A percentile compares a stretch with the other conserved stretches of the same genome.
Evolutionary conservation across 2,888 invertebrate genomes (phyloP).

Genomic region (Tubulanus polymorphus): DNA sequence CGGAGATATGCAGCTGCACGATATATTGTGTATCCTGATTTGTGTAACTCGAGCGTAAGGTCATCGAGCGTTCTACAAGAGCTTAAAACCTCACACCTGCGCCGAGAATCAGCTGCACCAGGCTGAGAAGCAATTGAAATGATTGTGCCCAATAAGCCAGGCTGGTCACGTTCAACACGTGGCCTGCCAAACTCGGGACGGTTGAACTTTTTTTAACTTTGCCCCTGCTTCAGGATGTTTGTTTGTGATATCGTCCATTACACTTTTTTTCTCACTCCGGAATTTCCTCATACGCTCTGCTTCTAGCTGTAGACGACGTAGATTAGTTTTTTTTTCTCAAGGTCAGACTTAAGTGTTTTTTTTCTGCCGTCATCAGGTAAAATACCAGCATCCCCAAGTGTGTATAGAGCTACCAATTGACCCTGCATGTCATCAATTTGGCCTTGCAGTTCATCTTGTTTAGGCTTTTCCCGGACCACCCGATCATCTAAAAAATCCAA

Average conservation of each 20-base stretch:
- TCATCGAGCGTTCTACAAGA: slow-evolving; percentile 7
- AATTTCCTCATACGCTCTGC: neutral
- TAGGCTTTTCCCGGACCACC: too few species aligned
- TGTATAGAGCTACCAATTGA: too few species aligned
- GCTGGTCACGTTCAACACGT: slow-evolving; percentile 7
- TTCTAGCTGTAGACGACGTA: neutral
- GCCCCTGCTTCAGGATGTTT: slow-evolving; percentile 6
- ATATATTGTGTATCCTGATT: neutral
- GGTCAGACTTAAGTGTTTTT: neutral
- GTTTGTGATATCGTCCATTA: neutral
- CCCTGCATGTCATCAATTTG: too few species aligned
- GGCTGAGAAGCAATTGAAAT: slow-evolving; percentile 8
- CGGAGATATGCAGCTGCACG: slow-evolving; percentile 12
- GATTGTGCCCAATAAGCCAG: slow-evolving; percentile 7
- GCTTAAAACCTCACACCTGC: slow-evolving; percentile 1
- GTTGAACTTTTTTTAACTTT: slow-evolving; percentile 8
- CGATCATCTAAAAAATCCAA: too few species aligned
- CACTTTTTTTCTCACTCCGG: neutral
- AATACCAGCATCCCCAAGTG: neutral
- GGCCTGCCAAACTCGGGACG: slow-evolving; percentile 3
- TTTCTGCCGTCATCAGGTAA: neutral
- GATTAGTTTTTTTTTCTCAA: neutral
- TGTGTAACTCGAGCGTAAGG: slow-evolving; percentile 1
- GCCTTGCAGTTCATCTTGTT: too few species aligned
- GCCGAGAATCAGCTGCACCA: slow-evolving; percentile 10